These are phyloP conservation scores for Carterocephalus palaemon DNA, from an alignment of 2,888 invertebrate genomes.

Conservation along the genomic window DNA sequence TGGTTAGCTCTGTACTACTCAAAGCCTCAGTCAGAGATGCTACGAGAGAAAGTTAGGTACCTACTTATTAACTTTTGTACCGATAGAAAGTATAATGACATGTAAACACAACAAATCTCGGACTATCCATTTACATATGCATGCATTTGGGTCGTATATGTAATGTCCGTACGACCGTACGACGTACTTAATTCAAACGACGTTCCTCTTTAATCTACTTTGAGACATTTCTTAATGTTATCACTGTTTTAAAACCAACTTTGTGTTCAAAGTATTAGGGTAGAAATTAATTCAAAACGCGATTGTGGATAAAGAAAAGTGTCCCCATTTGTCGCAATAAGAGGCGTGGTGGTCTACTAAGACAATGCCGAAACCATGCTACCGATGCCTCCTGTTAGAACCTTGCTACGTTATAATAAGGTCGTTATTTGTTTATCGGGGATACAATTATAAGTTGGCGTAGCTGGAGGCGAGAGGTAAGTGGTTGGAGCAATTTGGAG, in stretches of 20 bases:
- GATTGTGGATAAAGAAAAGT: constrained; percentile 47
- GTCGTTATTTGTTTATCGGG: constrained; percentile 24
- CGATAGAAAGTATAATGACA: too few relatives aligned
- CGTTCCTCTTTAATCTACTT: constrained; percentile 10
- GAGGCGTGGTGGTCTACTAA: constrained; percentile 65
- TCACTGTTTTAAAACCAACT: background rate
- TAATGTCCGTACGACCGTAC: constrained; percentile 7
- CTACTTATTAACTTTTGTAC: too few relatives aligned
- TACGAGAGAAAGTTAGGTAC: too few relatives aligned
- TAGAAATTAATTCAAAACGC: constrained; percentile 19
- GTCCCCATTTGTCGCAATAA: constrained; percentile 71
- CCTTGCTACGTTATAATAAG: constrained; percentile 28
- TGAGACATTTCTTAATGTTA: background rate
- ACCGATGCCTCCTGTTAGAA: constrained; percentile 7
- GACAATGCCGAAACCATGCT: constrained; percentile 30
- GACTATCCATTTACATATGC: constrained; percentile 3
- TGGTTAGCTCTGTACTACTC: too few relatives aligned
- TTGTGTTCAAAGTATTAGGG: background rate
- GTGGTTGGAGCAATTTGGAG: constrained; percentile 59
- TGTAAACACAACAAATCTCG: background rate
- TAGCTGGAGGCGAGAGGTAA: constrained; percentile 41
- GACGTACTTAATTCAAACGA: constrained; percentile 17
- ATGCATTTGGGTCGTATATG: constrained; percentile 12
- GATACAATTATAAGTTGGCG: constrained; percentile 24
- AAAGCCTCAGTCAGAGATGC: too few relatives aligned